Conservation (phyloP, 1,140 invertebrate species). For the Condylostylus longicornis region DNA sequence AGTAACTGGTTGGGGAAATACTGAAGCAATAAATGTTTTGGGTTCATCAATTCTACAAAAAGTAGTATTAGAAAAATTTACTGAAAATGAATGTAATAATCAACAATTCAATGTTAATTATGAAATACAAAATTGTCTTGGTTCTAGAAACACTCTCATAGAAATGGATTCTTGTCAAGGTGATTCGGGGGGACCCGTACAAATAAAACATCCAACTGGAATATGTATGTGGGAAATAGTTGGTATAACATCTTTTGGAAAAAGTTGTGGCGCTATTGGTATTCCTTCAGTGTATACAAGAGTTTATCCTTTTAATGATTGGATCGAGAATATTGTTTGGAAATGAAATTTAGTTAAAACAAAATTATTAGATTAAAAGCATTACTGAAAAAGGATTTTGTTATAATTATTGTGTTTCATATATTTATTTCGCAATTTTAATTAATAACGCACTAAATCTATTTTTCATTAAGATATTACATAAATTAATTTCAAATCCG, state of each 20-base stretch:
- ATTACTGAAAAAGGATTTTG: too few relatives aligned
- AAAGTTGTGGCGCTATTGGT: conserved; percentile 13
- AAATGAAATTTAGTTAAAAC: background rate
- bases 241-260: conserved; percentile 21
- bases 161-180: conserved; percentile 35
- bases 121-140: conserved; percentile 48
- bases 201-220: conserved; percentile 16
- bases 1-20: conserved; percentile 40
- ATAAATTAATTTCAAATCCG: too few relatives aligned
- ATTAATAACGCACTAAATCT: too few relatives aligned
- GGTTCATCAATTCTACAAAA: conserved; percentile 35
- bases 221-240: conserved; percentile 19
- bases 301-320: conserved; percentile 18
- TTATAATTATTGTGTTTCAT: too few relatives aligned
- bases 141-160: conserved; percentile 27
- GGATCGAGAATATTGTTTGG: conserved; percentile 30
- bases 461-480: too few relatives aligned
- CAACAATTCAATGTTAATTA: conserved; percentile 6
- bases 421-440: too few relatives aligned
- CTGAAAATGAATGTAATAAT: conserved; percentile 14
- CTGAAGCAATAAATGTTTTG: conserved; percentile 24
- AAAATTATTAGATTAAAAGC: too few relatives aligned
- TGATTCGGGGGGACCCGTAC: conserved; percentile 24
- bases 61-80: conserved; percentile 32
- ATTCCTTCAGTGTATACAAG: conserved; percentile 24